These are phyloP conservation scores for Belgica antarctica DNA, from an alignment of 2,888 invertebrate genomes.

Conservation along the genomic window DNA sequence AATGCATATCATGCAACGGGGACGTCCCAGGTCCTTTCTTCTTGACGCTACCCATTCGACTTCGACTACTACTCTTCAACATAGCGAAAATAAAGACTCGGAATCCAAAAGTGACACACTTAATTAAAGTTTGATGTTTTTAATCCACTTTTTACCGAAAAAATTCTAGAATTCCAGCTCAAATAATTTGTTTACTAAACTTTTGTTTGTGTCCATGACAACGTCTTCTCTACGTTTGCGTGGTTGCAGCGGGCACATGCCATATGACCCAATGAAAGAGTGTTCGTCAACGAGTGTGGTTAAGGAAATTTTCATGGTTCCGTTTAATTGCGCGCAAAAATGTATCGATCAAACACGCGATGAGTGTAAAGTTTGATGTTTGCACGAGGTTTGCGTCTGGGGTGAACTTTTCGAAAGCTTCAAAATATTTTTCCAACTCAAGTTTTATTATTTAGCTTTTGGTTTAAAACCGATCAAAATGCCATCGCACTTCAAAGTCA, in stretches of 20 bases:
- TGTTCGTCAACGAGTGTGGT: neutral
- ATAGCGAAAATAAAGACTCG: neutral
- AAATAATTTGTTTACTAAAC: conserved; percentile 39
- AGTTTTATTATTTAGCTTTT: conserved; percentile 7
- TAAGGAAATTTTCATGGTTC: conserved; percentile 16
- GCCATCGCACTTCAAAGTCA: conserved; percentile 20
- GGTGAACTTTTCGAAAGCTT: neutral
- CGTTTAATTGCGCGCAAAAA: conserved; percentile 35
- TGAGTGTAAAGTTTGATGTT: neutral
- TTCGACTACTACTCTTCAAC: conserved; percentile 32
- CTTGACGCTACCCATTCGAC: conserved; percentile 31
- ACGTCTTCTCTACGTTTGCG: conserved; percentile 26
- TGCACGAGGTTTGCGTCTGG: neutral
- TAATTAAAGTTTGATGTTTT: conserved; percentile 20
- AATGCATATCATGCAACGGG: conserved; percentile 50
- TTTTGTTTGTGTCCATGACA: conserved; percentile 26
- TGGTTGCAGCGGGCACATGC: conserved; percentile 15
- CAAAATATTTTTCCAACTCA: neutral
- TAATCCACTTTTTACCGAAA: neutral
- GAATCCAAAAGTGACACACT: neutral
- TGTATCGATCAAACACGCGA: conserved; percentile 34
- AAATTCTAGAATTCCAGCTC: conserved; percentile 14
- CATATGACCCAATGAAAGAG: conserved; percentile 38
- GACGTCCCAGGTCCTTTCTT: conserved; percentile 34
- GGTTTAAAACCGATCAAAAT: conserved; percentile 17